These are phyloP conservation scores for Chionomys nivalis DNA, from an alignment of 2,113 vertebrate genomes.

Conservation along the genomic window DNA sequence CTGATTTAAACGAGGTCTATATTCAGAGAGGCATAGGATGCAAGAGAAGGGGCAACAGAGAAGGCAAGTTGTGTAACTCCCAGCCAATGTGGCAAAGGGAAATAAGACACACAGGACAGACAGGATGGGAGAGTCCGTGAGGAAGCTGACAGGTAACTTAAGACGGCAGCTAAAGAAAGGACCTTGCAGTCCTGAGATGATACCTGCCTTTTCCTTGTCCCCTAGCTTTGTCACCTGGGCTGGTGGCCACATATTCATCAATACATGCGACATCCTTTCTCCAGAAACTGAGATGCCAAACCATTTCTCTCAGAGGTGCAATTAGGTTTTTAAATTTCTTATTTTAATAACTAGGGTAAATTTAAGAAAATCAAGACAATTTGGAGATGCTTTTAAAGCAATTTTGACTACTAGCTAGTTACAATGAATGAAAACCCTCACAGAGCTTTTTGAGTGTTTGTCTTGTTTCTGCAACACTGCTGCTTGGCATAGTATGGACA, in stretches of 20 bases:
- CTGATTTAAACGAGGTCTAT: slow-evolving; percentile 3
- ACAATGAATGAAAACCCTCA: slow-evolving; percentile 3
- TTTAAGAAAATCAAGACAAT: slow-evolving; percentile 61
- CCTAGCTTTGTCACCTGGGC: slow-evolving; percentile 42
- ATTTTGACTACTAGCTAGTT: slow-evolving; percentile 33
- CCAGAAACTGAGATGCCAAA: slow-evolving; percentile 41
- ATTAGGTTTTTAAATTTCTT: slow-evolving; percentile 57
- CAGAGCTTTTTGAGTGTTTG: slow-evolving; percentile 34
- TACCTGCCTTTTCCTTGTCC: neutral
- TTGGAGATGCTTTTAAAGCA: slow-evolving; percentile 45
- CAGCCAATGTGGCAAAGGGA: neutral
- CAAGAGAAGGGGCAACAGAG: neutral
- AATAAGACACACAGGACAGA: neutral
- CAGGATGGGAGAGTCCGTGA: neutral
- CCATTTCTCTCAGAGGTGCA: slow-evolving; percentile 39
- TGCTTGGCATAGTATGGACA: neutral
- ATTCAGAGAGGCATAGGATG: neutral
- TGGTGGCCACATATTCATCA: neutral
- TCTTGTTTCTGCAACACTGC: neutral
- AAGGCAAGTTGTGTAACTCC: neutral
- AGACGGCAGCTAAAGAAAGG: slow-evolving; percentile 31
- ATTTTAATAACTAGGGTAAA: slow-evolving; percentile 59
- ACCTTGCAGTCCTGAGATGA: neutral
- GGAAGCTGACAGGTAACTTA: neutral
- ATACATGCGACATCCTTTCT: neutral